A percentile compares a stretch with the other conserved stretches of the same genome.
Conservation (phyloP, 2,113 vertebrate species). For the Corythornis cristatus region DNA sequence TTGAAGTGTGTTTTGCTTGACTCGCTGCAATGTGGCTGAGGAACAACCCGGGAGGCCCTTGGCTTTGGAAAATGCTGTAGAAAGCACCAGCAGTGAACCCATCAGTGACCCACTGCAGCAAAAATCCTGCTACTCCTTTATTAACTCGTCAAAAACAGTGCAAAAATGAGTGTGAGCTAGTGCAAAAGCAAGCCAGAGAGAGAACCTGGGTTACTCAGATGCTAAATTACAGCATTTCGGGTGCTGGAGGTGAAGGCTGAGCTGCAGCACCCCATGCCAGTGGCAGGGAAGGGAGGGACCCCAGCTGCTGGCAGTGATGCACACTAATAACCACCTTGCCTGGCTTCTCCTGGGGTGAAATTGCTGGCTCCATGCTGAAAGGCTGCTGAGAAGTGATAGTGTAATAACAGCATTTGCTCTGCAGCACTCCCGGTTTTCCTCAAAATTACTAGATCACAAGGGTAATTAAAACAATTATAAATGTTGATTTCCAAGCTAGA, state of each 20-base stretch:
- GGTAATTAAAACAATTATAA: slow-evolving; percentile 78
- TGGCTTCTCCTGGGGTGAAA: slow-evolving; percentile 53
- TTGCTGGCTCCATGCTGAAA: slow-evolving; percentile 66
- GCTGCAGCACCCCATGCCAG: background rate
- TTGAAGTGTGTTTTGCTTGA: background rate
- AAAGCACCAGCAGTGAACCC: background rate
- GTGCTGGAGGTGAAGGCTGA: background rate
- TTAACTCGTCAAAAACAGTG: background rate
- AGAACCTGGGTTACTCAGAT: background rate
- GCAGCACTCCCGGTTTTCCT: slow-evolving; percentile 57
- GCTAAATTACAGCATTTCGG: background rate
- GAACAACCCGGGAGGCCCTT: accelerated
- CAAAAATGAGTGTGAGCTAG: background rate
- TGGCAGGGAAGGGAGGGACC: background rate
- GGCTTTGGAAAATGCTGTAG: background rate
- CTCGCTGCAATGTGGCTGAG: accelerated
- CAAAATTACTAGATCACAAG: slow-evolving; percentile 63
- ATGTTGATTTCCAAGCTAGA: slow-evolving; percentile 62
- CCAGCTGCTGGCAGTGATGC: background rate
- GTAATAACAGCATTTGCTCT: slow-evolving; percentile 71
- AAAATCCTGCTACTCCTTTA: background rate
- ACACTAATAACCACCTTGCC: slow-evolving; percentile 36
- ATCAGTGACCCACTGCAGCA: background rate
- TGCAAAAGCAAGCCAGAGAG: background rate
- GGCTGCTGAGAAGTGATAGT: slow-evolving; percentile 71